Percentiles rank a stretch among this genome's conserved stretches.
phyloP scores from a whole-genome alignment of 2,113 vertebrate genomes.

The Triplophysa siluroides region DNA sequence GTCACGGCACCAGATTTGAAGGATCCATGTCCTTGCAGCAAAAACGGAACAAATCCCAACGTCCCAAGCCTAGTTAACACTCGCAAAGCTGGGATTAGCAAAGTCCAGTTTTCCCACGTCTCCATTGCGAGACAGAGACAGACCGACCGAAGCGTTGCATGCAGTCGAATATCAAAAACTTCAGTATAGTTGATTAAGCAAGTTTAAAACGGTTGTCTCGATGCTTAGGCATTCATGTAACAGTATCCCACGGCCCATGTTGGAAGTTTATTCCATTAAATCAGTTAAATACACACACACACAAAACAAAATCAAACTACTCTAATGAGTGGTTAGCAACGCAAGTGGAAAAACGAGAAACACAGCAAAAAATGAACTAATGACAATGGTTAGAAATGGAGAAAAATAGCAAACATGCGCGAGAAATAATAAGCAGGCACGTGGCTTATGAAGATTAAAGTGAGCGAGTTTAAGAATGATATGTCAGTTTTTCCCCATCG shows the following conservation, averaged over 20 bases:
- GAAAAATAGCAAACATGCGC: constrained; percentile 18
- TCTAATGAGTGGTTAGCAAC: constrained; percentile 48
- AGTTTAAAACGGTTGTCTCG: constrained; percentile 73
- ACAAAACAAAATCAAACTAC: not conserved
- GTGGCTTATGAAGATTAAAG: constrained; percentile 29
- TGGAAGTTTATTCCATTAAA: not conserved
- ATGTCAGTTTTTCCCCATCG: constrained; percentile 17
- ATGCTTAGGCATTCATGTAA: constrained; percentile 8
- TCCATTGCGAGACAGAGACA: constrained; percentile 4
- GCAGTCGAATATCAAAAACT: constrained; percentile 41
- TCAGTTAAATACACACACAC: constrained; percentile 25
- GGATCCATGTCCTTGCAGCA: not conserved
- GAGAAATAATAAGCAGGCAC: constrained; percentile 19
- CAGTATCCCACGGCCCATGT: too few species aligned
- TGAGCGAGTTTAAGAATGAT: constrained; percentile 17
- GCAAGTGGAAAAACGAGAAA: constrained; percentile 17
- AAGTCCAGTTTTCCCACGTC: not conserved
- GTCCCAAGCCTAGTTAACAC: not conserved
- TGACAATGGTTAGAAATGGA: constrained; percentile 41
- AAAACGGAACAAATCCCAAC: not conserved
- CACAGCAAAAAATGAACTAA: constrained; percentile 43
- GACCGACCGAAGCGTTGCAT: constrained; percentile 15
- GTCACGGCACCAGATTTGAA: constrained; percentile 29
- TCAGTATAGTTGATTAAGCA: constrained; percentile 41
- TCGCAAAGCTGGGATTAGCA: not conserved